phyloP scores from a whole-genome alignment of 37 sponge, comb jelly and placozoan genomes.

The Aplysina aerophoba region DNA sequence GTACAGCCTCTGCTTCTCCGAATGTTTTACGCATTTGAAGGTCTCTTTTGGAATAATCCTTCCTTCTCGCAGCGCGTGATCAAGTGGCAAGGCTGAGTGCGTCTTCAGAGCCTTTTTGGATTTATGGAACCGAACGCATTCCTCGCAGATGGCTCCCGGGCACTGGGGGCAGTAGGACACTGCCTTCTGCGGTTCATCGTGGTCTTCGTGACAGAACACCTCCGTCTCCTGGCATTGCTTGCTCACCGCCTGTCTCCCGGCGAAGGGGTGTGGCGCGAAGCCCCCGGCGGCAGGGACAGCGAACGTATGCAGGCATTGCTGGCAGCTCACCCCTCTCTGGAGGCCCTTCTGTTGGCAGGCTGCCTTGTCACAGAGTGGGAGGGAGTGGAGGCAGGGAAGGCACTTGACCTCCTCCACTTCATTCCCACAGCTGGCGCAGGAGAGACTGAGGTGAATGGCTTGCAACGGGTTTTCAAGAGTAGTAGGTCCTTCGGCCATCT shows the following conservation, averaged over 20 bases:
- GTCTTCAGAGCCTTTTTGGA: neutral
- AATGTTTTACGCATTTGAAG: neutral
- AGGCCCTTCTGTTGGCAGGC: neutral
- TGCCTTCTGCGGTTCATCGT: neutral
- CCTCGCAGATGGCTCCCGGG: neutral
- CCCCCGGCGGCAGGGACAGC: neutral
- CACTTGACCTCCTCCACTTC: neutral
- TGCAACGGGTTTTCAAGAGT: too few species aligned
- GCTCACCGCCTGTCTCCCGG: neutral
- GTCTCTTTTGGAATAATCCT: too few species aligned
- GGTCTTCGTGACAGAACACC: conserved; percentile 2
- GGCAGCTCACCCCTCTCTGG: neutral
- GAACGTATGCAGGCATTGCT: neutral
- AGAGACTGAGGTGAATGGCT: neutral
- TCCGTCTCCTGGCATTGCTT: neutral
- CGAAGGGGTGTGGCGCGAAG: conserved; percentile 7
- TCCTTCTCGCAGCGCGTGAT: neutral
- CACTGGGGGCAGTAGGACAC: neutral
- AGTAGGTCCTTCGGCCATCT: too few species aligned
- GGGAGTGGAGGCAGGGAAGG: conserved; percentile 30
- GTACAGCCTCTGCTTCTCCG: neutral
- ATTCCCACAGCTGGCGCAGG: conserved; percentile 1
- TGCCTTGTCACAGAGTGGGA: conserved; percentile 1
- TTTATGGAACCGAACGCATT: neutral
- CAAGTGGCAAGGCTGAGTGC: neutral